Percentiles rank a stretch among this genome's conserved stretches.
Conservation (phyloP, 1,140 invertebrate species). For the Hesperophylax magnus region DNA sequence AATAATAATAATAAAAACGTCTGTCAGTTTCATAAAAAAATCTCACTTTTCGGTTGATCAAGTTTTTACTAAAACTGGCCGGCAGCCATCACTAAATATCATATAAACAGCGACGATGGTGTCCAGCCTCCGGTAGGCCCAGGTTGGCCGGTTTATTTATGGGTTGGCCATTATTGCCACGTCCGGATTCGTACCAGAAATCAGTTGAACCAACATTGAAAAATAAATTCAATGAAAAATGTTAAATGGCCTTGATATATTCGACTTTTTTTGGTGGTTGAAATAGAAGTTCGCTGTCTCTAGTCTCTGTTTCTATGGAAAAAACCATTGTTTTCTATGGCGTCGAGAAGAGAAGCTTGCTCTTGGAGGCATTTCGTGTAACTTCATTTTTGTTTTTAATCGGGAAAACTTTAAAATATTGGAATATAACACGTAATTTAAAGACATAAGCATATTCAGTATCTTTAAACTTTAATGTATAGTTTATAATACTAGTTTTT, state of each 20-base stretch:
- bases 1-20: no score
- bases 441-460: background rate
- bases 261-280: no score
- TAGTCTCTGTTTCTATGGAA: background rate
- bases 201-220: background rate
- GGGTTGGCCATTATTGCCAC: no score
- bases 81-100: no score
- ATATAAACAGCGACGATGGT: no score
- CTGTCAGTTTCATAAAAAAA: no score
- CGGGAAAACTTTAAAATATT: background rate
- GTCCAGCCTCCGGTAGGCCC: no score
- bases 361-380: background rate
- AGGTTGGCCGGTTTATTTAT: no score
- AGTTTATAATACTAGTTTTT: slow-evolving; percentile 11
- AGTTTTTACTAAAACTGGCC: no score
- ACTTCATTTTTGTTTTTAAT: slow-evolving; percentile 6
- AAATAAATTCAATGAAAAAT: background rate
- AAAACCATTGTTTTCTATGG: slow-evolving; percentile 19
- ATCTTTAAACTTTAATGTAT: slow-evolving; percentile 18
- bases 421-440: background rate
- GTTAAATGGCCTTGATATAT: no score
- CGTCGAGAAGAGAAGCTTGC: slow-evolving; percentile 6
- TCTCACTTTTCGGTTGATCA: no score
- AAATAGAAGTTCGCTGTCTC: no score
- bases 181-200: background rate